phyloP scores from a whole-genome alignment of 2,888 invertebrate genomes.

The Apomyelois bistriatella region DNA sequence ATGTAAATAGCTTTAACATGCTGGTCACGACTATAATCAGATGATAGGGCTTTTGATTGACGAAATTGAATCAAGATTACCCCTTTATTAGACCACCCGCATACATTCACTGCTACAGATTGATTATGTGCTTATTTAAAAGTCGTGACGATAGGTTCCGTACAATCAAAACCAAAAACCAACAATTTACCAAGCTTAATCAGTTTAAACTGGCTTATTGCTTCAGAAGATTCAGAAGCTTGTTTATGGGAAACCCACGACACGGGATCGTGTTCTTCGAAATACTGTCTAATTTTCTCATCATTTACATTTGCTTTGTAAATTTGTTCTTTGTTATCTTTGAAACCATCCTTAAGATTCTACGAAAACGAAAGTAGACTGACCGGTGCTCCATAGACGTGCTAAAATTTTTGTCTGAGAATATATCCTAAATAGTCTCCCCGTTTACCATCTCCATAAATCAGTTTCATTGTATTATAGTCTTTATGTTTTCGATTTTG shows the following conservation, averaged over 20 bases:
- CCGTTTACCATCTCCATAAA: constrained; percentile 18
- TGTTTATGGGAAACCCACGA: constrained; percentile 11
- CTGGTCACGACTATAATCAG: constrained; percentile 33
- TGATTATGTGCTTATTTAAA: constrained; percentile 32
- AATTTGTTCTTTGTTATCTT: constrained; percentile 24
- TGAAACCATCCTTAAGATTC: constrained; percentile 24
- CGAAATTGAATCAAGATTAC: constrained; percentile 54
- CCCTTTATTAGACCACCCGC: constrained; percentile 61
- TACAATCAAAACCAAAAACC: background rate
- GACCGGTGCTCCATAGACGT: constrained; percentile 39
- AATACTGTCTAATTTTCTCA: constrained; percentile 23
- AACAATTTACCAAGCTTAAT: constrained; percentile 9
- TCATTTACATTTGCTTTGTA: constrained; percentile 19
- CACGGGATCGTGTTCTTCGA: constrained; percentile 20
- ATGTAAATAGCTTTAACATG: constrained; percentile 20
- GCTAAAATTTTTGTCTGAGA: constrained; percentile 60
- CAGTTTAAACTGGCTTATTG: constrained; percentile 5
- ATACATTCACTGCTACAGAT: constrained; percentile 38
- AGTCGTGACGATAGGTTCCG: constrained; percentile 1
- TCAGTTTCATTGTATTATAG: constrained; percentile 15
- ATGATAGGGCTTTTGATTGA: constrained; percentile 37
- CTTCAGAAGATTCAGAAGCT: constrained; percentile 2
- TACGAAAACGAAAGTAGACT: constrained; percentile 47
- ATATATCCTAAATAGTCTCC: constrained; percentile 32
- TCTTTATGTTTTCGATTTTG: constrained; percentile 21